Conservation (phyloP, 2,888 invertebrate genomes). For the Callinectes sapidus region DNA sequence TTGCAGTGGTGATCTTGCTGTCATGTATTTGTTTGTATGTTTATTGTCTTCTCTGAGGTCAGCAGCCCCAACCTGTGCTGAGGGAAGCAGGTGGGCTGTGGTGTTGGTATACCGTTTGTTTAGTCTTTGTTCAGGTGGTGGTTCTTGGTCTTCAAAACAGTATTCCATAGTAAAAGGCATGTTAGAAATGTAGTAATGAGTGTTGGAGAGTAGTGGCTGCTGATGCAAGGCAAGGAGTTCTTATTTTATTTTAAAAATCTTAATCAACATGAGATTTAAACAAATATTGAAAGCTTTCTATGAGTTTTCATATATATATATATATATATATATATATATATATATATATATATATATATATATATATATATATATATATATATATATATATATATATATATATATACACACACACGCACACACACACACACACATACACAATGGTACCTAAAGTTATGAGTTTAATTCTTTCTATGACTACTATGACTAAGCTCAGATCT, state of each 20-base stretch:
- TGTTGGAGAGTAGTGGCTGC: neutral
- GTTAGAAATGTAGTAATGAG: constrained; percentile 3
- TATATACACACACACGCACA: no score
- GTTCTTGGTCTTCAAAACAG: constrained; percentile 11
- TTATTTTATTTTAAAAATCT: neutral
- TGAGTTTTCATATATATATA: no score
- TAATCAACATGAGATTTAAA: neutral
- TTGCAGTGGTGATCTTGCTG: neutral
- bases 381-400: no score
- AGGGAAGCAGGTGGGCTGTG: neutral
- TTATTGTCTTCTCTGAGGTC: neutral
- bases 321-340: no score
- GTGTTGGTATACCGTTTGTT: neutral
- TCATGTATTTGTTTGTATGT: neutral
- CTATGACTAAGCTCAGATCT: no score
- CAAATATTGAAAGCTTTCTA: no score
- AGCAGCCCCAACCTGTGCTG: neutral
- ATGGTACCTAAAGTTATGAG: no score
- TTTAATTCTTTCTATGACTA: no score
- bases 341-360: no score
- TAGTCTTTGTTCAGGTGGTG: constrained; percentile 5
- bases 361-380: no score
- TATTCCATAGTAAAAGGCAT: neutral
- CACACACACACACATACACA: no score
- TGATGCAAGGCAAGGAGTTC: neutral